A percentile compares a stretch with the other conserved stretches of the same genome.
These are phyloP conservation scores for Hiodon alosoides DNA, from an alignment of 2,113 vertebrate species.

Conservation along the genomic window DNA sequence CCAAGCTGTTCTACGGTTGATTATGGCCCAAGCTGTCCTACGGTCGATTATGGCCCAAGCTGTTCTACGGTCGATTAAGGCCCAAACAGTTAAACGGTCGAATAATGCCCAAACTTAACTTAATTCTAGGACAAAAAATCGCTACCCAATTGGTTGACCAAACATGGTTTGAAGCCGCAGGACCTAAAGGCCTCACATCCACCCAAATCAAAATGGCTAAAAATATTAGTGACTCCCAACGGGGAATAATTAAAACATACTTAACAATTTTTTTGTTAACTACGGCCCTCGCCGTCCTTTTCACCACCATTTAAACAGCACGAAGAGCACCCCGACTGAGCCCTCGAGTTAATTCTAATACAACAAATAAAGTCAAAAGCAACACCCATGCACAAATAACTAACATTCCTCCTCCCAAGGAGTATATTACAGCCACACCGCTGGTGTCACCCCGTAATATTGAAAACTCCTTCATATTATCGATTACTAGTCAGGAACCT, in stretches of 20 bases:
- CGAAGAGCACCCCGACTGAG: constrained; percentile 14
- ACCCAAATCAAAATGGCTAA: neutral
- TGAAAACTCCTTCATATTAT: constrained; percentile 2
- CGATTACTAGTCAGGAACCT: too few relatives aligned
- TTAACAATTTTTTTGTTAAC: neutral
- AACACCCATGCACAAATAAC: constrained; percentile 18
- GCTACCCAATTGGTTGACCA: constrained; percentile 13
- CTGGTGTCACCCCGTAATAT: constrained; percentile 3
- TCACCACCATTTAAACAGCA: constrained; percentile 1
- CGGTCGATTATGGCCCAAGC: too few relatives aligned
- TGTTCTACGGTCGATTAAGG: too few relatives aligned
- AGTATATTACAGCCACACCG: constrained; percentile 22
- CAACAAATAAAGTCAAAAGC: constrained; percentile 23
- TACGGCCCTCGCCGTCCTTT: neutral
- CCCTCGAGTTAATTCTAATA: constrained; percentile 21
- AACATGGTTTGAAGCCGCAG: constrained; percentile 10
- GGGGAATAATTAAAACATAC: constrained; percentile 17
- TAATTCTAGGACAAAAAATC: neutral
- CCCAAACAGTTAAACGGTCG: too few relatives aligned
- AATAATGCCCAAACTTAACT: constrained; percentile 16
- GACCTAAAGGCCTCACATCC: neutral
- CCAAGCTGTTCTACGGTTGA: too few relatives aligned
- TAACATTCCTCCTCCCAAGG: neutral
- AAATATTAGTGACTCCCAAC: neutral
- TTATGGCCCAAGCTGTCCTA: too few relatives aligned